Evolutionary conservation across 2,113 vertebrate genomes (phyloP).

Genomic region (Delphinapterus leucas): DNA sequence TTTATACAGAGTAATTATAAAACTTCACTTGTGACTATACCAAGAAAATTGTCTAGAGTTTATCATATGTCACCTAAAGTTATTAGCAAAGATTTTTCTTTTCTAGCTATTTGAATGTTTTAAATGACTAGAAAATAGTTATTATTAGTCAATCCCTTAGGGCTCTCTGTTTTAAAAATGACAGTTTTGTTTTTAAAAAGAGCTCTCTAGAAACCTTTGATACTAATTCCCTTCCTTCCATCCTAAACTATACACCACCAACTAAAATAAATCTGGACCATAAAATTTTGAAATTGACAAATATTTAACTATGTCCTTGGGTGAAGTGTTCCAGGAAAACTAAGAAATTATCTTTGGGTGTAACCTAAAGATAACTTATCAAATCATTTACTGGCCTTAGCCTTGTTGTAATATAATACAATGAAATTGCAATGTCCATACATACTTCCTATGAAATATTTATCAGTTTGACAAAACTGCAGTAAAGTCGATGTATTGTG

Average conservation of each 20-base stretch:
- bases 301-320: conserved; percentile 20
- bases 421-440: conserved; percentile 77
- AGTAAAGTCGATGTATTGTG: conserved; percentile 83
- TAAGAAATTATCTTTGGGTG: conserved; percentile 71
- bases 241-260: neutral
- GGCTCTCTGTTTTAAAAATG: neutral
- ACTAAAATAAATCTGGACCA: conserved; percentile 32
- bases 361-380: conserved; percentile 85
- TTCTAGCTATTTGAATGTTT: neutral
- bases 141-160: neutral
- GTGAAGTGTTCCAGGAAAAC: conserved; percentile 27
- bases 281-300: conserved; percentile 24
- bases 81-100: neutral
- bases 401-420: conserved; percentile 82
- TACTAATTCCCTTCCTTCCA: neutral
- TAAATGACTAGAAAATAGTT: conserved; percentile 26
- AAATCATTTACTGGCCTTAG: conserved; percentile 87
- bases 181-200: neutral
- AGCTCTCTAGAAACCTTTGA: neutral
- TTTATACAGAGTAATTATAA: neutral
- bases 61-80: neutral
- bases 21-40: neutral
- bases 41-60: neutral
- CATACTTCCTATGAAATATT: conserved; percentile 87
- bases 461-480: conserved; percentile 85